These are phyloP conservation scores for Drosophila quinaria DNA, from an alignment of 2,888 invertebrate species.

Conservation along the genomic window DNA sequence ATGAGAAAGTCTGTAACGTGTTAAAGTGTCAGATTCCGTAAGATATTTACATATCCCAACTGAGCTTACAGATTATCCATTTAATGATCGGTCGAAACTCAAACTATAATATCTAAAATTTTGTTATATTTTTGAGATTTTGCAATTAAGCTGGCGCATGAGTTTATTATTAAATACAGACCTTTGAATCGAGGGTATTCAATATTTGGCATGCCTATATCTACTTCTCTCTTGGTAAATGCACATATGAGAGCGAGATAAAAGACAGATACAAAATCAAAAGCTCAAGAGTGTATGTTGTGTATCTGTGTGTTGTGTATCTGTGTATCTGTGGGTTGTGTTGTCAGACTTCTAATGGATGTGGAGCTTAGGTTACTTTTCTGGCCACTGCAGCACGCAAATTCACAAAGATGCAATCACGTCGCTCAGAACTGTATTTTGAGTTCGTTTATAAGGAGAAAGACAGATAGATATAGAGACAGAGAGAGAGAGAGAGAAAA, in stretches of 20 bases:
- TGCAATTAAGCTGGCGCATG: too few relatives aligned
- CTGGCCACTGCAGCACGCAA: slow-evolving; percentile 43
- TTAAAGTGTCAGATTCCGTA: too few relatives aligned
- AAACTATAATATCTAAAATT: too few relatives aligned
- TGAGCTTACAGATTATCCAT: too few relatives aligned
- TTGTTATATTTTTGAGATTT: too few relatives aligned
- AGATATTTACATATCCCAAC: too few relatives aligned
- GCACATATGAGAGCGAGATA: slow-evolving; percentile 33
- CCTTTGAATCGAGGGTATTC: too few relatives aligned
- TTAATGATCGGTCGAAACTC: too few relatives aligned
- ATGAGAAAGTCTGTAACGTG: too few relatives aligned
- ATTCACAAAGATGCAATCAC: slow-evolving; percentile 38
- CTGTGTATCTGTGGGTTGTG: slow-evolving; percentile 20
- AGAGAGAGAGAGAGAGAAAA: slow-evolving; percentile 2
- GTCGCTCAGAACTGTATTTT: background rate
- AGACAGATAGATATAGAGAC: background rate
- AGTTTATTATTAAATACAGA: too few relatives aligned
- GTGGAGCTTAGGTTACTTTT: slow-evolving; percentile 35
- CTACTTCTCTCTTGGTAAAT: too few relatives aligned
- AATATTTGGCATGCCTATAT: too few relatives aligned
- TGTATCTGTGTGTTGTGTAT: slow-evolving; percentile 28
- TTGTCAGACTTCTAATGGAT: slow-evolving; percentile 51
- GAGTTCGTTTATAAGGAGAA: background rate
- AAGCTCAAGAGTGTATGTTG: slow-evolving; percentile 9
- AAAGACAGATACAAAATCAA: slow-evolving; percentile 52